Percentiles rank a stretch among this genome's conserved stretches.
phyloP scores from a whole-genome alignment of 2,113 vertebrate genomes.

The Pionites leucogaster region DNA sequence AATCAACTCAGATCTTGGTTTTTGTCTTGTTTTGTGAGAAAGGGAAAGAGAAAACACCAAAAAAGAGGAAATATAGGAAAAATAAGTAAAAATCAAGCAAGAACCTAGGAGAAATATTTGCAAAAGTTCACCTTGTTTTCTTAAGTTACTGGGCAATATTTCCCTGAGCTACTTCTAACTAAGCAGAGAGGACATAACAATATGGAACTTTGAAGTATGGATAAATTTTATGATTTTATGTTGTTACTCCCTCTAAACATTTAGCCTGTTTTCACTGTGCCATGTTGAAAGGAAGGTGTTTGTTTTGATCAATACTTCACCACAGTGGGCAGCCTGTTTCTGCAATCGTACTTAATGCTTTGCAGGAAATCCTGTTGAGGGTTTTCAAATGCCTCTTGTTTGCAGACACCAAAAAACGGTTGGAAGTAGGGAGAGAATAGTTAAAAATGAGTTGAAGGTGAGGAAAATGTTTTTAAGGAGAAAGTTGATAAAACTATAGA shows the following conservation, averaged over 20 bases:
- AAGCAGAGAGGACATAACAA: conserved; percentile 74
- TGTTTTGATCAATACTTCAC: not conserved
- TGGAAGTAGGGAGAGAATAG: not conserved
- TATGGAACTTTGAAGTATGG: conserved; percentile 76
- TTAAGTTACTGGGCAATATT: not conserved
- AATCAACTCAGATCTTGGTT: not conserved
- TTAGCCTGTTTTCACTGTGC: not conserved
- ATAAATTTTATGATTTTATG: conserved; percentile 74
- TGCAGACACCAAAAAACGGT: not conserved
- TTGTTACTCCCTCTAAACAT: not conserved
- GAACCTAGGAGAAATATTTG: not conserved
- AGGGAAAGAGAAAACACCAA: not conserved
- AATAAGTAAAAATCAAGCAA: not conserved
- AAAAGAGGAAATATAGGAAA: not conserved
- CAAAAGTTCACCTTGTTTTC: not conserved
- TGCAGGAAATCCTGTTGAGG: not conserved
- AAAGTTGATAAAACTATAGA: not conserved
- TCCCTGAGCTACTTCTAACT: not conserved
- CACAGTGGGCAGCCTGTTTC: not conserved
- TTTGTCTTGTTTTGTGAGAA: not conserved
- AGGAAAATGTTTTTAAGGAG: not conserved
- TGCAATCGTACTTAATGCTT: not conserved
- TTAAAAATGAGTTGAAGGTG: not conserved
- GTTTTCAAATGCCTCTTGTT: not conserved
- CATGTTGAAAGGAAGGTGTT: not conserved